Base-by-base conservation (phyloP, 2,888 invertebrate genomes). In the Lissocephala sabroskyi region DNA sequence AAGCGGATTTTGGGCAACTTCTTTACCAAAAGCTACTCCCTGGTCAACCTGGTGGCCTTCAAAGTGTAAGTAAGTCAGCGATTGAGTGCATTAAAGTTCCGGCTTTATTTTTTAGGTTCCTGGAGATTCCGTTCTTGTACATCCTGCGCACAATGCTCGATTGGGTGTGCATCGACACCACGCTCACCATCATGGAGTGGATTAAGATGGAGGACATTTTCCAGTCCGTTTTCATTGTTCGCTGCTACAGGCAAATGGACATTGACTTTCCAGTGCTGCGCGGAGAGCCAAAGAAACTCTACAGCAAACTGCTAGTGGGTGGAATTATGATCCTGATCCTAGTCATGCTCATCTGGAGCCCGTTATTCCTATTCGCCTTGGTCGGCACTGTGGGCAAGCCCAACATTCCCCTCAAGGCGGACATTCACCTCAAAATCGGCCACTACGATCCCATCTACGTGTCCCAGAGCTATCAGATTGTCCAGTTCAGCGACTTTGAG, bases 141-240 rank as follows among this genome's bases (percentile, higher is more conserved):
- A 98, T 99, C 85, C 86, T 98, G 63, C 89, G 98, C 43, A 94
- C 97, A 0, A 88, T 98, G 4, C 97, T 99, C 93, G 98, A 99
- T 84, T 99, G 98, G 98, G 96, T 98, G 78, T 98, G 98, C 96
- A 98, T 98, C 0, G 96, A 98, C 82, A 97, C 98, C 0, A 96
- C 97, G 1, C 96, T 99, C 92, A 94, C 96, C 0, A 88, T 98
- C 7, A 93, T 95, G 86, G 97, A 97, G 82, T 99, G 98, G 97
- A 90, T 99, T 62, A 98, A 97, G 86, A 96, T 99, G 96, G 98
- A 99, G 85, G 98, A 98, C 83, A 97, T 98, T 74, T 99, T 97
- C 83, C 93, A 97, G 5, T 95, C 94, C 80, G 93, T 98, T 53
- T 99, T 95, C 39, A 64, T 61, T 42, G 68, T 81, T 2, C 79